These are phyloP conservation scores for Caenorhabditis sp. DNA, from an alignment of 2,888 invertebrate genomes.

Conservation along the genomic window DNA sequence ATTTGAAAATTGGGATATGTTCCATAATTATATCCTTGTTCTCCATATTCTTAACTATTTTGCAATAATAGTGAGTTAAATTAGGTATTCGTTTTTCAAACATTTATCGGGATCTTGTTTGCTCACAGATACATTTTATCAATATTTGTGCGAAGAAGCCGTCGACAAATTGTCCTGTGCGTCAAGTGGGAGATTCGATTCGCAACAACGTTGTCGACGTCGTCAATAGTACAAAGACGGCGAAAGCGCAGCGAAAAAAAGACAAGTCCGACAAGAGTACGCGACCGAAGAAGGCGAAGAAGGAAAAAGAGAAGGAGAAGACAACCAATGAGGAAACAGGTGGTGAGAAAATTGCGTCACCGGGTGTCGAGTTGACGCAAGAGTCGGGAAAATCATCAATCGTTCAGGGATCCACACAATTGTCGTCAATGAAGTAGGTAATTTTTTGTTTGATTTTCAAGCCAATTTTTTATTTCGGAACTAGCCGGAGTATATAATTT, in stretches of 20 bases:
- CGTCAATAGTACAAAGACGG: background rate
- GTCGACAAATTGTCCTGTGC: background rate
- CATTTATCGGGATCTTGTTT: no score
- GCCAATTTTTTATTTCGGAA: no score
- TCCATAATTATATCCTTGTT: background rate
- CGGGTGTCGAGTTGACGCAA: no score
- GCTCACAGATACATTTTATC: background rate
- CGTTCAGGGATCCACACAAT: no score
- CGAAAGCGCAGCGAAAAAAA: background rate
- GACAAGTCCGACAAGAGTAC: background rate
- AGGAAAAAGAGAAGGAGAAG: no score
- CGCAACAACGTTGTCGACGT: background rate
- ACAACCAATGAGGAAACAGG: no score
- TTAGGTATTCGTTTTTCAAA: no score
- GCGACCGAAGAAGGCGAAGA: background rate
- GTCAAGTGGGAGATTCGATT: background rate
- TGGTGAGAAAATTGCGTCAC: no score
- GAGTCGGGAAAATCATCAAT: no score
- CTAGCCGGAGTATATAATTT: no score
- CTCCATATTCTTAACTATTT: background rate
- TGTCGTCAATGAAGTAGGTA: no score
- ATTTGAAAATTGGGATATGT: background rate
- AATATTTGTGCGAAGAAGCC: background rate
- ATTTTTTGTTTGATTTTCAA: no score
- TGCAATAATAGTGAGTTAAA: background rate